These are phyloP conservation scores for Micoletzkya japonica DNA, from an alignment of 2,888 invertebrate genomes.

Conservation along the genomic window DNA sequence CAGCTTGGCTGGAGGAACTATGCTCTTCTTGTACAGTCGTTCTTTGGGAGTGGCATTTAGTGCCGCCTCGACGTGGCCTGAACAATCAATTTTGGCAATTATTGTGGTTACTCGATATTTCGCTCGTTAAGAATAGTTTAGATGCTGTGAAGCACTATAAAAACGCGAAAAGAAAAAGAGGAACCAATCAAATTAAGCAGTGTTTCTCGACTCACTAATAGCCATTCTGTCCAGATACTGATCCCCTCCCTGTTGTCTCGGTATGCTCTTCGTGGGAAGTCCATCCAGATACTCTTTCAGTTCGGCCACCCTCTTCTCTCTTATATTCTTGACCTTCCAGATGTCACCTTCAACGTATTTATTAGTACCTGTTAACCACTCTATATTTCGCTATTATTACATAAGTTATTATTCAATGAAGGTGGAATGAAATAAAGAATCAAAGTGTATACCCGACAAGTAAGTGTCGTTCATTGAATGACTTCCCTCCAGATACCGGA, in stretches of 20 bases:
- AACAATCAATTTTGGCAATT: not conserved
- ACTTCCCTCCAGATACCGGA: constrained; percentile 70
- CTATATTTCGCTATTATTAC: not conserved
- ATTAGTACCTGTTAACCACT: not conserved
- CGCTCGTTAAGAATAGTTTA: too few species aligned
- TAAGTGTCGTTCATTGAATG: constrained; percentile 71
- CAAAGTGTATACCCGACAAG: constrained; percentile 67
- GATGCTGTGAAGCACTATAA: too few species aligned
- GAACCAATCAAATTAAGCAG: not conserved
- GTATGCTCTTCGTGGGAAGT: constrained; percentile 72
- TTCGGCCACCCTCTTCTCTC: constrained; percentile 58
- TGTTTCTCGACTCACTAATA: constrained; percentile 62
- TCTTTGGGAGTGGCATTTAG: not conserved
- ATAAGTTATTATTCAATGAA: not conserved
- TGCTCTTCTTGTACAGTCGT: constrained; percentile 14
- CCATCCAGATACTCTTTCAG: constrained; percentile 75
- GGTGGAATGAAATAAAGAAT: not conserved
- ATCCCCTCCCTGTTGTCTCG: constrained; percentile 75
- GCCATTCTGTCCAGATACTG: constrained; percentile 76
- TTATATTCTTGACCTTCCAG: constrained; percentile 68
- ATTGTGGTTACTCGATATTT: not conserved
- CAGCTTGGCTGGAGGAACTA: constrained; percentile 66
- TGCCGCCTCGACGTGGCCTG: constrained; percentile 15
- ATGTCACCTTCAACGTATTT: constrained; percentile 69
- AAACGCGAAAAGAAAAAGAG: not conserved